Base-by-base conservation (phyloP, 2,888 invertebrate genomes). In the Tuta absoluta region DNA sequence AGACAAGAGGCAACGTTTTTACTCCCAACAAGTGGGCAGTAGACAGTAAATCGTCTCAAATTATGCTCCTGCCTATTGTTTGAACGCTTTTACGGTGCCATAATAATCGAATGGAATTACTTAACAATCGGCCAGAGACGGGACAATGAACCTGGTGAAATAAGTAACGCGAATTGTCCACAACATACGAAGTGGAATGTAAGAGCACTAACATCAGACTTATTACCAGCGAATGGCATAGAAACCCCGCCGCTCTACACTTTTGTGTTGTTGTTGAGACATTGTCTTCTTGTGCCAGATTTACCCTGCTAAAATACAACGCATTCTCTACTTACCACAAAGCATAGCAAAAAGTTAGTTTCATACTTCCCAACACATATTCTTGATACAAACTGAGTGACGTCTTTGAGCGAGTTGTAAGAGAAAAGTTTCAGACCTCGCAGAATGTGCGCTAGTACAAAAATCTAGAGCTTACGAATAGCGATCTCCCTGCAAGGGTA, bases 61-160 rank as follows among this genome's bases (percentile, higher is more conserved):
- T 66, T 72, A 71, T 69, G 65, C 33, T 56, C 66, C 64, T 64
- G 69, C 66, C 73, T 71, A 78, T 78, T 79, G 78, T 79, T 77
- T 72, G 72, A 70, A 68, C 71, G 69, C 69, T 69, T 75, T 75
- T 73, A 71, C 72, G 69, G 71, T 74, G 74, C 73, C 74, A 41
- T 63, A 65, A 74, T 73, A 77, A 77, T 76, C 76, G 69, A 70
- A 69, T 69, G 62, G 70, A 73, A 76, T 77, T 77, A 74, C 72
- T 74, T 72, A 73, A 69, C 74, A 67, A 68, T 66, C 70, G 71
- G 70, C 71, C 69, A 68, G 60, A 63, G 64, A 51, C 61, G 68
- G 72, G 70, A 66, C 71, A 64, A 67, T 72, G 74, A 77, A 76
- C 78, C 69, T 68, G 28, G 45, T 37, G 60, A 64, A 67, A 66